Conservation (phyloP, 2,888 invertebrate species). For the Cerceris ruficornis region DNA sequence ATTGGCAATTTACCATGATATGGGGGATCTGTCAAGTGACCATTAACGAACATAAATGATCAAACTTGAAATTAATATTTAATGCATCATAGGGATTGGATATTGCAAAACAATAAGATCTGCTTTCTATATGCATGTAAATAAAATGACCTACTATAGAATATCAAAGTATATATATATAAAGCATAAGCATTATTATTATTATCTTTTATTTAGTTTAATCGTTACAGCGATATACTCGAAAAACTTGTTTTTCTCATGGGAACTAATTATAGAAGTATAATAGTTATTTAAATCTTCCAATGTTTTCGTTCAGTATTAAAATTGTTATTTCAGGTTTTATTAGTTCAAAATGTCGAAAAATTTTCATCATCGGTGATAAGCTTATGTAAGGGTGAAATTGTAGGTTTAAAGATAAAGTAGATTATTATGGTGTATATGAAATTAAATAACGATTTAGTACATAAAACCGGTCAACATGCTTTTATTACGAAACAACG, state of each 20-base stretch:
- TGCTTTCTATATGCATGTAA: conserved; percentile 29
- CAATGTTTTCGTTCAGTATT: conserved; percentile 10
- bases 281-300: background rate
- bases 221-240: background rate
- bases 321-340: conserved; percentile 11
- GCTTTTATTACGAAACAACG: conserved; percentile 11
- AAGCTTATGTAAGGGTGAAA: conserved; percentile 9
- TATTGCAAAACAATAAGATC: conserved; percentile 11
- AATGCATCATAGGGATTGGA: conserved; percentile 9
- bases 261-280: conserved; percentile 10
- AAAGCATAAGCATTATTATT: background rate
- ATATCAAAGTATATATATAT: conserved; percentile 12
- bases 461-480: conserved; percentile 9
- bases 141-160: conserved; percentile 21
- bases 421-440: background rate
- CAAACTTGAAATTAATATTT: background rate
- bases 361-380: conserved; percentile 8
- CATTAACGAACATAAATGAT: conserved; percentile 6
- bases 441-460: conserved; percentile 19
- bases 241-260: conserved; percentile 12
- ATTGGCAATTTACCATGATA: conserved; percentile 5
- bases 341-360: conserved; percentile 15
- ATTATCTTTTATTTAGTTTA: conserved; percentile 22
- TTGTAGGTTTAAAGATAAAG: conserved; percentile 15
- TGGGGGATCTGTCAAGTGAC: conserved; percentile 5